A percentile compares a stretch with the other conserved stretches of the same genome.
phyloP scores from a whole-genome alignment of 2,888 invertebrate species.

The Tachina grossa region DNA sequence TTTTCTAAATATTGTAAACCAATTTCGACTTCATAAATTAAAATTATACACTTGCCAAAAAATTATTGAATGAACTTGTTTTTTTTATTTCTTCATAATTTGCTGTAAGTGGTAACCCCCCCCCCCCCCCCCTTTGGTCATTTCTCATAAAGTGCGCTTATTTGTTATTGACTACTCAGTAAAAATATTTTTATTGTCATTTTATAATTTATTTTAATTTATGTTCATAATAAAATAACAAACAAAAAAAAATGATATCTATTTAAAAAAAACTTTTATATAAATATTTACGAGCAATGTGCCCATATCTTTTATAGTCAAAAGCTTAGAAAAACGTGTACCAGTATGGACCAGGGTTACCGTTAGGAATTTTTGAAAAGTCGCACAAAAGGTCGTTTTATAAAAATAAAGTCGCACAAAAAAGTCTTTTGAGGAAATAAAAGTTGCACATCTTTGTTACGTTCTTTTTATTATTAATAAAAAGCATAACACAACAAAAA shows the following conservation, averaged over 20 bases:
- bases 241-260: slow-evolving; percentile 21
- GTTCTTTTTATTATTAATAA: no score
- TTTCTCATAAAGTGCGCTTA: slow-evolving; percentile 11
- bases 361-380: no score
- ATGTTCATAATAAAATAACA: slow-evolving; percentile 47
- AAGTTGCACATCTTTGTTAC: no score
- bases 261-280: not conserved
- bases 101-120: not conserved
- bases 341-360: slow-evolving; percentile 1
- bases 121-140: no score
- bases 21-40: no score
- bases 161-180: slow-evolving; percentile 21
- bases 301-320: slow-evolving; percentile 8
- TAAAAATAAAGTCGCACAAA: no score
- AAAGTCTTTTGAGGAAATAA: no score
- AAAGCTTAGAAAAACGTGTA: not conserved
- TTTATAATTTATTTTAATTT: slow-evolving; percentile 59
- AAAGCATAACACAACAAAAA: no score
- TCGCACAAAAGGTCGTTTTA: no score
- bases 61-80: not conserved
- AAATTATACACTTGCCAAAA: not conserved
- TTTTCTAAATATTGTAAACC: no score
- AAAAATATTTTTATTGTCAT: slow-evolving; percentile 24
- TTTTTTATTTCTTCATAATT: not conserved
- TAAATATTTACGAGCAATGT: slow-evolving; percentile 10